Evolutionary conservation across 1,140 invertebrate genomes (phyloP), one percentile per base, ranked within the genome.

Genomic region (Thrips palmi): DNA sequence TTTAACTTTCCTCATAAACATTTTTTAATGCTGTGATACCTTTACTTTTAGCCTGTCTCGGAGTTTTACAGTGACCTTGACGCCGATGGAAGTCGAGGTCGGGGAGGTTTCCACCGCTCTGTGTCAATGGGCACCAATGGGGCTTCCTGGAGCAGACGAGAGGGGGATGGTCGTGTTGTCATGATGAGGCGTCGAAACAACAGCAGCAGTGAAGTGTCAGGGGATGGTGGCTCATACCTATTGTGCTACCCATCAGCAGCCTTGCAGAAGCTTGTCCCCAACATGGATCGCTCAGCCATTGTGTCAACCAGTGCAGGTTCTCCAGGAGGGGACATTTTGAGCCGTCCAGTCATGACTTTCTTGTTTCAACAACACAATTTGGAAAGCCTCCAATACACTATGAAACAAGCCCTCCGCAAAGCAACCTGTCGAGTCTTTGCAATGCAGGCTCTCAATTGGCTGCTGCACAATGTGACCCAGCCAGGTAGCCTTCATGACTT

Each of bases 381-480:
- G 12, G 72, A 79, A 18, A 69, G 74, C 17, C 49, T 92, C 4
- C 75, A 79, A 45, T 58, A 77, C 8, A 74, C 77, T n/a, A 86
- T 91, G 77, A 74, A 75, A 42, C 73, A 84, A 42, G 77, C 83
- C 1, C 53, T 91, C 1, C 59, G 83, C 35, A 81, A 84, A 49
- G 77, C 85, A 5, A 74, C 83, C 1, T 88, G 82, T 52, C 62
- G 87, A 42, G 77, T 85, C 6, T 88, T 86, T 52, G 84, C 83
- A 1, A 76, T 88, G 68, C 76, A 92, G 71, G 87, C 88, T 1
- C 65, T 97, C 34, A 93, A 94, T 54, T 98, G 92, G 92, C 56
- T 98, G 4, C 61, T 97, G 2, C 68, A 86, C 43, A 85, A 77
- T 41, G 86, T 94, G 2, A 91, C 85, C 1, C 84, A 92, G 55